These are phyloP conservation scores for Clarias laeviceps DNA, from an alignment of 2,797 vertebrate species.

Conservation along the genomic window DNA sequence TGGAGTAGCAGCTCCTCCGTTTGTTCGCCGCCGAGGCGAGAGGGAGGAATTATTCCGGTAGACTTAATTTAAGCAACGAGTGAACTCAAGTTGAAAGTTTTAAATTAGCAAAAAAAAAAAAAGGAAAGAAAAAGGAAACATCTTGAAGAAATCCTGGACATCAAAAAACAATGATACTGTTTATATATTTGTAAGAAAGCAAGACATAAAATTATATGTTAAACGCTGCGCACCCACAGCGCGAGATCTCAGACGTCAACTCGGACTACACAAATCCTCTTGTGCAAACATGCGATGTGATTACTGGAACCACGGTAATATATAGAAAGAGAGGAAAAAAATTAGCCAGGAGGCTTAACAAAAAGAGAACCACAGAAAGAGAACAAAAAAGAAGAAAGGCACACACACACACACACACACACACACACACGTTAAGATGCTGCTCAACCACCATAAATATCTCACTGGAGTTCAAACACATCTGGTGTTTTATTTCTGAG, in stretches of 20 bases:
- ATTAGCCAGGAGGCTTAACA: slow-evolving; percentile 28
- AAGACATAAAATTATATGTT: slow-evolving; percentile 67
- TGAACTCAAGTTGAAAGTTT: slow-evolving; percentile 61
- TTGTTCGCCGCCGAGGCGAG: slow-evolving; percentile 70
- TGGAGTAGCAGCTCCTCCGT: slow-evolving; percentile 70
- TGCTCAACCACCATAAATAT: slow-evolving; percentile 70
- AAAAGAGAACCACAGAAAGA: slow-evolving; percentile 34
- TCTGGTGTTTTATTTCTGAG: slow-evolving; percentile 79
- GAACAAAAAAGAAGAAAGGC: slow-evolving; percentile 59
- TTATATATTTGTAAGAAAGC: slow-evolving; percentile 71
- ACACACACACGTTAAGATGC: slow-evolving; percentile 53
- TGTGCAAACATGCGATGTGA: slow-evolving; percentile 33
- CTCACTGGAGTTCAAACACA: slow-evolving; percentile 73
- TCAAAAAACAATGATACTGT: slow-evolving; percentile 67
- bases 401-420: slow-evolving; percentile 51
- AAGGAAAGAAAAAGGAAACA: slow-evolving; percentile 51
- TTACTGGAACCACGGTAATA: slow-evolving; percentile 41
- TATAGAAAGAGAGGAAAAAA: slow-evolving; percentile 21
- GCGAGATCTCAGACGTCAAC: slow-evolving; percentile 12
- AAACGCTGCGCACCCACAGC: slow-evolving; percentile 55
- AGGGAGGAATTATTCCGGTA: slow-evolving; percentile 67
- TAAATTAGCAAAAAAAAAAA: slow-evolving; percentile 51
- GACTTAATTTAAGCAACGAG: slow-evolving; percentile 63
- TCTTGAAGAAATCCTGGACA: slow-evolving; percentile 76
- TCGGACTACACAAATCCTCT: slow-evolving; percentile 23